Percentiles rank a stretch among this genome's conserved stretches.
Conservation (phyloP, 2,113 vertebrate species). For the Myrmecobius fasciatus region DNA sequence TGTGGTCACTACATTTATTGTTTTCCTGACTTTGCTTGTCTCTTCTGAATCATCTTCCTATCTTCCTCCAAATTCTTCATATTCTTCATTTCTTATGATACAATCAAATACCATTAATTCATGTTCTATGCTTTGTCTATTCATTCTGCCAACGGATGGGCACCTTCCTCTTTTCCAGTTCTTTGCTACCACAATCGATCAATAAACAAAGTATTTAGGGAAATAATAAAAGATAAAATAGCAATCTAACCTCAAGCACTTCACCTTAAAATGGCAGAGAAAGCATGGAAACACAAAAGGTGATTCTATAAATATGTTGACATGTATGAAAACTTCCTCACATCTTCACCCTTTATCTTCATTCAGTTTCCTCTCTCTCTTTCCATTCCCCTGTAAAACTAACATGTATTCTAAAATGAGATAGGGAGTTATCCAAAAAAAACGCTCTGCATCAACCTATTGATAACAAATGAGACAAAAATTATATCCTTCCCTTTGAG, state of each 20-base stretch:
- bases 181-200: background rate
- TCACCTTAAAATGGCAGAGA: background rate
- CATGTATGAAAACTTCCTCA: background rate
- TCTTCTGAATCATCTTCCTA: background rate
- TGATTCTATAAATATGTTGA: background rate
- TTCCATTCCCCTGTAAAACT: background rate
- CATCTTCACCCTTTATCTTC: background rate
- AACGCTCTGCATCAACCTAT: background rate
- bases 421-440: background rate
- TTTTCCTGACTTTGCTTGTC: background rate
- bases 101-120: background rate
- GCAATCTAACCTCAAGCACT: background rate
- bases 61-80: background rate
- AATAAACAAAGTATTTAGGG: background rate
- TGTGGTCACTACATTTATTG: background rate
- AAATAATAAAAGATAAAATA: background rate
- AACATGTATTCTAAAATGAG: background rate
- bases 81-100: background rate
- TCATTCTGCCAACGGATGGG: background rate
- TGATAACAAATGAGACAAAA: slow-evolving; percentile 11
- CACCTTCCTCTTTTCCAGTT: background rate
- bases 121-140: background rate
- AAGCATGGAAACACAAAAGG: background rate
- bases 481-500: background rate
- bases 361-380: slow-evolving; percentile 10